Percentiles rank a stretch among this genome's conserved stretches.
Conservation (phyloP, 2,888 invertebrate genomes). For the Drosophila kambysellisi region DNA sequence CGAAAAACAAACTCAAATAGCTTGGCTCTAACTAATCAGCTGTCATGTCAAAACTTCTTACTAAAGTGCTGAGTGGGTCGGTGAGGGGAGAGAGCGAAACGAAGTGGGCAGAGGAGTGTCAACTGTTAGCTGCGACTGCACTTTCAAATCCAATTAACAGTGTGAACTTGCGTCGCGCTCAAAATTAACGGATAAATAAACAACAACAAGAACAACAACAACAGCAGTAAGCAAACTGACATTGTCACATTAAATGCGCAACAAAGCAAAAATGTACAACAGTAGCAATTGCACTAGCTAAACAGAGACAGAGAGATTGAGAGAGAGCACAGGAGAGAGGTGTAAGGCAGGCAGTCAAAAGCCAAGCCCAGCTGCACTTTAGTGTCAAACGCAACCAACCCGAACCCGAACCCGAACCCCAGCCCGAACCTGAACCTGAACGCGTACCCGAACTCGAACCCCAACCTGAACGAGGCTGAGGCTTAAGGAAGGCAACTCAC, state of each 20-base stretch:
- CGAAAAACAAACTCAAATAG: conserved; percentile 40
- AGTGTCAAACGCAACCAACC: conserved; percentile 61
- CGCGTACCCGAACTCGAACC: conserved; percentile 7
- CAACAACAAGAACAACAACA: conserved; percentile 21
- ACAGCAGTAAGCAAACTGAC: conserved; percentile 54
- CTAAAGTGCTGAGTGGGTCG: not conserved
- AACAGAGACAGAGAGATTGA: conserved; percentile 15
- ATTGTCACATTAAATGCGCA: conserved; percentile 80
- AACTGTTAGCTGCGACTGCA: conserved; percentile 59
- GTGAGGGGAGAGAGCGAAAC: not conserved
- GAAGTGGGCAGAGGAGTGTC: conserved; percentile 36
- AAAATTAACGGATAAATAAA: conserved; percentile 76
- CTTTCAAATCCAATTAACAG: conserved; percentile 82
- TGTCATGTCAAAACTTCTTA: conserved; percentile 64
- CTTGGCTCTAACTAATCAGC: conserved; percentile 63
- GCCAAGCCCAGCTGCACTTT: conserved; percentile 78
- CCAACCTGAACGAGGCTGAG: conserved; percentile 5
- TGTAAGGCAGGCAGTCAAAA: conserved; percentile 22
- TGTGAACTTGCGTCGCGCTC: conserved; percentile 74
- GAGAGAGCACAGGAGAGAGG: conserved; percentile 5
- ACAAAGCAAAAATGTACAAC: conserved; percentile 69
- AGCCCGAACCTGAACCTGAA: conserved; percentile 20
- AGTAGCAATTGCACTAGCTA: conserved; percentile 55
- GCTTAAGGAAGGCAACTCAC: conserved; percentile 31
- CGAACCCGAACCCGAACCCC: conserved; percentile 37